phyloP scores from a whole-genome alignment of 2,797 vertebrate genomes.

The Micrastur ruficollis region DNA sequence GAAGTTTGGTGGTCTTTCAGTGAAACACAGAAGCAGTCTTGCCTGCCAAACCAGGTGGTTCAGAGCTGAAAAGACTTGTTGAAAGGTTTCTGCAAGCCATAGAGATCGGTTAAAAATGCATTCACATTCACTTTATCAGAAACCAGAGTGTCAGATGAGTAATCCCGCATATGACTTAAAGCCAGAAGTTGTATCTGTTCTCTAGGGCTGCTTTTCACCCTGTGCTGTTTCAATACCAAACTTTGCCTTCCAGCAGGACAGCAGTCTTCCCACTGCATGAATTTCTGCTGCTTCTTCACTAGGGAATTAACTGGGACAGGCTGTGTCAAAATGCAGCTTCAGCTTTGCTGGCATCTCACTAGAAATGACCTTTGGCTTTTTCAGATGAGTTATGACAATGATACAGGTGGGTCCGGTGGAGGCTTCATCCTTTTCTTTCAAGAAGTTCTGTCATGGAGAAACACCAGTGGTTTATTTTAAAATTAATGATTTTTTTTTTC shows the following conservation, averaged over 20 bases:
- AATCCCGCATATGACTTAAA: background rate
- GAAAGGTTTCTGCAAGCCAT: background rate
- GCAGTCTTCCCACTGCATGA: background rate
- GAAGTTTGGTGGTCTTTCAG: background rate
- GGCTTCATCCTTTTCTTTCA: background rate
- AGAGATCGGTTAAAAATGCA: background rate
- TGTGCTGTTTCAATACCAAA: background rate
- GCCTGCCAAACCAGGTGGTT: background rate
- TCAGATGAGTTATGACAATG: background rate
- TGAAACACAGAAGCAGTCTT: background rate
- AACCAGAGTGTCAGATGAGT: background rate
- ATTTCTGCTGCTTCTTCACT: background rate
- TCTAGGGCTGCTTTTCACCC: background rate
- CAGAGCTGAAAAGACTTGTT: background rate
- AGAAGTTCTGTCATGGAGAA: background rate
- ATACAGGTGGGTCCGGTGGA: background rate
- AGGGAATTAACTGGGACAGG: background rate
- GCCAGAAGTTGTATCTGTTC: background rate
- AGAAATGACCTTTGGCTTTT: background rate
- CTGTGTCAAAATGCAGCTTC: background rate
- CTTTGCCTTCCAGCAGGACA: background rate
- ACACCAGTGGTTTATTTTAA: background rate
- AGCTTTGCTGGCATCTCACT: background rate
- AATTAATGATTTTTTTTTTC: background rate
- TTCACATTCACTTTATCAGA: background rate